Conservation (phyloP, 1,140 invertebrate species). For the Pemphigus obesinymphae region DNA sequence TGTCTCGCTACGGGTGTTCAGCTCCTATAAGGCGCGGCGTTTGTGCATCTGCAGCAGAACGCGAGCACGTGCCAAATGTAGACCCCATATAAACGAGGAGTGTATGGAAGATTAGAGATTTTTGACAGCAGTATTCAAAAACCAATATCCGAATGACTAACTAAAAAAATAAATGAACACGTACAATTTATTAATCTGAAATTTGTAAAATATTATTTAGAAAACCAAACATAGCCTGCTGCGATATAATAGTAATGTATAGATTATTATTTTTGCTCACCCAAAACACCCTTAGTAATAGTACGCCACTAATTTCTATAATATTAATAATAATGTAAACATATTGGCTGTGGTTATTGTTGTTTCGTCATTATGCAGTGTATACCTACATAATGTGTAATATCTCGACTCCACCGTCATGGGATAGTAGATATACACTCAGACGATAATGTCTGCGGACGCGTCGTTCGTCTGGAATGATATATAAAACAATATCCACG, state of each 20-base stretch:
- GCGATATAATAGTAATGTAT: too few species aligned
- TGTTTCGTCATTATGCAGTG: not conserved
- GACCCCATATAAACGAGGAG: not conserved
- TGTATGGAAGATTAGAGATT: not conserved
- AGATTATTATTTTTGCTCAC: too few species aligned
- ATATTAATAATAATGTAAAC: too few species aligned
- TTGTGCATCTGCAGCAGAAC: constrained; percentile 24
- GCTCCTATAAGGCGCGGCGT: constrained; percentile 21
- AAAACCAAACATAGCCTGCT: too few species aligned
- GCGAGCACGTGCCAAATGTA: constrained; percentile 17
- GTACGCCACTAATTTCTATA: too few species aligned
- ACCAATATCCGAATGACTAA: not conserved
- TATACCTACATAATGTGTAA: too few species aligned
- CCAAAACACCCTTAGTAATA: too few species aligned
- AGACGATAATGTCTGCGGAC: constrained; percentile 34
- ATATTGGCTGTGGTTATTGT: not conserved
- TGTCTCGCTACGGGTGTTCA: constrained; percentile 26
- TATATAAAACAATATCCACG: constrained; percentile 28
- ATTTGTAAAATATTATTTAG: too few species aligned
- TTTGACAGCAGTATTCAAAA: constrained; percentile 26
- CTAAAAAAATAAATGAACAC: constrained; percentile 6
- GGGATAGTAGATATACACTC: constrained; percentile 7
- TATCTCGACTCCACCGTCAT: constrained; percentile 9
- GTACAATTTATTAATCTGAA: too few species aligned
- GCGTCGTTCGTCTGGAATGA: constrained; percentile 39